Conservation (phyloP, 92 coral and sea anemone genomes). For the Metridium senile region DNA sequence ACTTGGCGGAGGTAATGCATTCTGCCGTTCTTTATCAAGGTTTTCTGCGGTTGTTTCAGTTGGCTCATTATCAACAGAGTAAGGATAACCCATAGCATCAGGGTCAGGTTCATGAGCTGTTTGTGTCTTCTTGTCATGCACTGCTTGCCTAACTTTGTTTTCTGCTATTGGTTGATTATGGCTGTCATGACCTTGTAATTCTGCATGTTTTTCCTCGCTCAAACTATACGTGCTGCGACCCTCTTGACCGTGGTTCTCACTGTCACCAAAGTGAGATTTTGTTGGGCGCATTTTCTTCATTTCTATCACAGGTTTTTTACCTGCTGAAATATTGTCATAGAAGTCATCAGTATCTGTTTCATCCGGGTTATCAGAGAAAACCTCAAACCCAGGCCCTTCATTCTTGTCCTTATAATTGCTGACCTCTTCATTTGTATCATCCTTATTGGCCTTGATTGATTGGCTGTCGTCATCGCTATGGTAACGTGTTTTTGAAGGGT, state of each 20-base stretch:
- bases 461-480: slow-evolving; percentile 7
- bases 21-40: neutral
- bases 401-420: neutral
- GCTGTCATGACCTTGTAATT: slow-evolving; percentile 6
- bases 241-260: neutral
- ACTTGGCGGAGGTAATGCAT: neutral
- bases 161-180: neutral
- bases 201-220: neutral
- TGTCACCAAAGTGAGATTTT: slow-evolving; percentile 47
- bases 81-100: slow-evolving; percentile 19
- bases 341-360: slow-evolving; percentile 62
- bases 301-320: slow-evolving; percentile 22
- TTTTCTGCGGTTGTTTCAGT: neutral
- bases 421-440: slow-evolving; percentile 1
- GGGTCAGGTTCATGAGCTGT: neutral
- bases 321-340: slow-evolving; percentile 61
- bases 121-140: neutral
- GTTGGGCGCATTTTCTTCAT: slow-evolving; percentile 60
- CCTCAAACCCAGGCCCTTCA: slow-evolving; percentile 52
- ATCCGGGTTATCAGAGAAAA: slow-evolving; percentile 45
- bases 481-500: neutral
- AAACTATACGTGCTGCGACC: neutral
- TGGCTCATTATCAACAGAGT: slow-evolving; percentile 20
- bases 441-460: neutral
- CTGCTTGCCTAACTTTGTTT: slow-evolving; percentile 1